Base-by-base conservation (phyloP, 1,140 invertebrate species). In the Rhyacophila brunnea region DNA sequence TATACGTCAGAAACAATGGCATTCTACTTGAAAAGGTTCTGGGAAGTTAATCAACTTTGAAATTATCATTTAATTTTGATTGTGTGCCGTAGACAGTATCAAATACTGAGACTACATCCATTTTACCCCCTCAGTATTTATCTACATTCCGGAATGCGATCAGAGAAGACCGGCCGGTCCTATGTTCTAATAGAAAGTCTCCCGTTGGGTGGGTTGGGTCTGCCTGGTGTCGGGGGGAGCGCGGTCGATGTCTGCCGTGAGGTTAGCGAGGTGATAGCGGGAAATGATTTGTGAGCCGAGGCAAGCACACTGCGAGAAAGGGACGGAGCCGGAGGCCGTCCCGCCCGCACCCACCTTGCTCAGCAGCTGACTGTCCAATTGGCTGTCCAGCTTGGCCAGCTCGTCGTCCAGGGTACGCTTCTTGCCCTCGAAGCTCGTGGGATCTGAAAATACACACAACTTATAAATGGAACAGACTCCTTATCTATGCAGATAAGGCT, bases 371-470 rank as follows among this genome's bases (percentile, higher is more conserved):
- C 79, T 81, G 65, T 80, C 74, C 46, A 83, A 68, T 62, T 87
- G 86, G 56, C 83, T 85, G 68, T 91, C 89, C 59, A 92, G 81
- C 74, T 91, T 88, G 75, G 91, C 91, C 52, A 92, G 74, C 73
- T 91, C 88, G 74, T 90, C 87, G 69, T 91, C 89, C 54, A 92
- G 80, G 44, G 87, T 88, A 68, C 89, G 87, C 66, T 86, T 87
- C 10, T 85, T 86, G 70, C 85, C 84, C 71, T 89, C 86, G 70
- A 88, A 89, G 66, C 85, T 62, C 6, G 55, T 65, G 6, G 64
- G 60, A 53, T 62, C 64, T 65, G 47, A 40, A 40, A 40, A 40
- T 28, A 28, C n/a, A n/a, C n/a, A n/a, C n/a, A n/a, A n/a, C n/a
- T n/a, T n/a, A n/a, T n/a, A n/a, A n/a, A n/a, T n/a, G n/a, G n/a